Conservation (phyloP, 2,888 invertebrate species). For the Phyllotreta cruciferae region DNA sequence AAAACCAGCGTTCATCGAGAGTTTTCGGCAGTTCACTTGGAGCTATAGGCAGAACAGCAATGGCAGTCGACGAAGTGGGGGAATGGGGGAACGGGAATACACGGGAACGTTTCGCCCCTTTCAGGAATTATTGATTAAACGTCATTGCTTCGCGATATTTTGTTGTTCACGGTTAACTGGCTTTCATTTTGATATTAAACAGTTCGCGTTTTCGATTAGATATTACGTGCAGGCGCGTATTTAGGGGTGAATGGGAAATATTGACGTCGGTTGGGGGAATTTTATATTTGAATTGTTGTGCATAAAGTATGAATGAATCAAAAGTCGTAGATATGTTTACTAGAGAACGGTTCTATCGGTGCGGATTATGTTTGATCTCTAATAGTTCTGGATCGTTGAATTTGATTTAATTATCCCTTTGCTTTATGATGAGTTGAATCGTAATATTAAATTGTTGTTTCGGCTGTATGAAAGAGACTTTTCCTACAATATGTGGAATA, state of each 20-base stretch:
- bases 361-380: too few species aligned
- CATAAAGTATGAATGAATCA: too few species aligned
- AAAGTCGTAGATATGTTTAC: too few species aligned
- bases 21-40: constrained; percentile 24
- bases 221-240: not conserved
- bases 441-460: too few species aligned
- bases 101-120: constrained; percentile 10
- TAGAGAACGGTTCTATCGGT: too few species aligned
- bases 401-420: too few species aligned
- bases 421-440: too few species aligned
- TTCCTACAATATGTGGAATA: too few species aligned
- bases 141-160: constrained; percentile 30
- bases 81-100: not conserved
- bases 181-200: constrained; percentile 27
- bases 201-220: constrained; percentile 26
- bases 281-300: too few species aligned
- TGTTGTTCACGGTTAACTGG: constrained; percentile 29
- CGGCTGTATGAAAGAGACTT: too few species aligned
- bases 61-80: constrained; percentile 1
- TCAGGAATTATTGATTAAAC: constrained; percentile 31
- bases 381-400: too few species aligned
- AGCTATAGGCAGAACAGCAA: constrained; percentile 24
- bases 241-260: not conserved
- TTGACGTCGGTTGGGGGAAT: not conserved
- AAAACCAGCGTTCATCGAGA: constrained; percentile 3